A percentile compares a stretch with the other conserved stretches of the same genome.
phyloP scores from a whole-genome alignment of 2,888 invertebrate species.

The Pharmacophagus antenor region DNA sequence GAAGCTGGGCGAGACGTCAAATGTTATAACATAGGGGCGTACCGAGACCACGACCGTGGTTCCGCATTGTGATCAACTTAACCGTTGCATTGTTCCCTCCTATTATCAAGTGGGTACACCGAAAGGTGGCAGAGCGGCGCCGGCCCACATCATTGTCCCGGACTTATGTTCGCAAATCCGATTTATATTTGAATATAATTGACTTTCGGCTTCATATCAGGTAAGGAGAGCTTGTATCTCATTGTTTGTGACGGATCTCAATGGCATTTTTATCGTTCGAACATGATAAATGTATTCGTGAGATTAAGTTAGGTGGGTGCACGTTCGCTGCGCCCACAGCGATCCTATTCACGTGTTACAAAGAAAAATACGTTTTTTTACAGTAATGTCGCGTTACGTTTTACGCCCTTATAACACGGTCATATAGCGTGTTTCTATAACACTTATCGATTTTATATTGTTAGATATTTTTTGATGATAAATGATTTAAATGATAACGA shows the following conservation, averaged over 20 bases:
- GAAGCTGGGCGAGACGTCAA: conserved; percentile 5
- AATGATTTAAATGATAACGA: too few relatives aligned
- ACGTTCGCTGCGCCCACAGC: conserved; percentile 41
- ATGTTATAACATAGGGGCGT: conserved; percentile 15
- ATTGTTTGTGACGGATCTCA: conserved; percentile 74
- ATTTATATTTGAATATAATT: conserved; percentile 82
- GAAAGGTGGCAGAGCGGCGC: conserved; percentile 52
- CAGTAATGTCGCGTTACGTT: conserved; percentile 10
- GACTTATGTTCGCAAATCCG: conserved; percentile 79
- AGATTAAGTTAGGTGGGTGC: conserved; percentile 68
- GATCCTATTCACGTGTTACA: conserved; percentile 20
- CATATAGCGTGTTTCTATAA: too few relatives aligned
- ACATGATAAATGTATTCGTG: conserved; percentile 78
- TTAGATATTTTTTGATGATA: too few relatives aligned
- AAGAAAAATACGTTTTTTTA: conserved; percentile 17
- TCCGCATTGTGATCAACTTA: conserved; percentile 25
- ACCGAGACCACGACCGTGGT: conserved; percentile 13
- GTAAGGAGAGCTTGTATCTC: conserved; percentile 65
- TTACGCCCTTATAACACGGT: not conserved
- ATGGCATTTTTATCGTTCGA: conserved; percentile 77
- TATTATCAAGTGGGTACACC: conserved; percentile 30
- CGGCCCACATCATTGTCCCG: conserved; percentile 69
- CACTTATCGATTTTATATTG: not conserved
- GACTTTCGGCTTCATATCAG: conserved; percentile 75
- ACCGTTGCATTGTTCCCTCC: conserved; percentile 25